Conservation (phyloP, 1,140 invertebrate species). For the Cardiocondyla obscurior region DNA sequence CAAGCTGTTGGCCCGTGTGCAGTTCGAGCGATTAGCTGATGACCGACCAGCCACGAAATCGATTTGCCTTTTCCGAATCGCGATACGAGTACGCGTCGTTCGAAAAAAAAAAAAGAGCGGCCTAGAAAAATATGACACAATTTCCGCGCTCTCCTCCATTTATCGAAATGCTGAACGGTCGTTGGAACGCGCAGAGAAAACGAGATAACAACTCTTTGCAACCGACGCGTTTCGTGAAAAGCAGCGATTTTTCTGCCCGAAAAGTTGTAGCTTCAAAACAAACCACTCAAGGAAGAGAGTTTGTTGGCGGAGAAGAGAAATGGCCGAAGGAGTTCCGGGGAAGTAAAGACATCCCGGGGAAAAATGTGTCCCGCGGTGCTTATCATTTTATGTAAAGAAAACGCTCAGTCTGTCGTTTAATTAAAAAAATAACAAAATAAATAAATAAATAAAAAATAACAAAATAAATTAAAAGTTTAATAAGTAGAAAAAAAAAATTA, state of each 20-base stretch:
- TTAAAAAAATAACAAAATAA: too few species aligned
- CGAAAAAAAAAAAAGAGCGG: neutral
- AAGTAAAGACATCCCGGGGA: neutral
- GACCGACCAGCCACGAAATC: neutral
- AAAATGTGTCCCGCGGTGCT: neutral
- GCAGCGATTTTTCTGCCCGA: neutral
- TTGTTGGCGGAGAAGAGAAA: neutral
- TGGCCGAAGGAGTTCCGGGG: neutral
- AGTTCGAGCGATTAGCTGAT: neutral
- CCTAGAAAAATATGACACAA: slow-evolving; percentile 6
- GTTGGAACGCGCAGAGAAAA: neutral
- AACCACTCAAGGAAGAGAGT: neutral
- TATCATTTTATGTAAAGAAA: slow-evolving; percentile 3
- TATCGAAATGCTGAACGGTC: neutral
- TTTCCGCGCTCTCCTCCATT: neutral
- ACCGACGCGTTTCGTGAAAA: neutral
- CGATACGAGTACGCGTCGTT: neutral
- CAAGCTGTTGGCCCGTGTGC: neutral
- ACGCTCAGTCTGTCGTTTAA: too few species aligned
- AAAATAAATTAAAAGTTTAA: too few species aligned
- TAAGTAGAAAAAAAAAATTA: too few species aligned
- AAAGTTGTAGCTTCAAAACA: slow-evolving; percentile 19
- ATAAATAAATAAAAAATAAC: too few species aligned
- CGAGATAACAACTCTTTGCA: neutral
- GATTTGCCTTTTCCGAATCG: neutral